Evolutionary conservation across 2,797 vertebrate genomes (phyloP).

Genomic region (Sardinella longiceps): DNA sequence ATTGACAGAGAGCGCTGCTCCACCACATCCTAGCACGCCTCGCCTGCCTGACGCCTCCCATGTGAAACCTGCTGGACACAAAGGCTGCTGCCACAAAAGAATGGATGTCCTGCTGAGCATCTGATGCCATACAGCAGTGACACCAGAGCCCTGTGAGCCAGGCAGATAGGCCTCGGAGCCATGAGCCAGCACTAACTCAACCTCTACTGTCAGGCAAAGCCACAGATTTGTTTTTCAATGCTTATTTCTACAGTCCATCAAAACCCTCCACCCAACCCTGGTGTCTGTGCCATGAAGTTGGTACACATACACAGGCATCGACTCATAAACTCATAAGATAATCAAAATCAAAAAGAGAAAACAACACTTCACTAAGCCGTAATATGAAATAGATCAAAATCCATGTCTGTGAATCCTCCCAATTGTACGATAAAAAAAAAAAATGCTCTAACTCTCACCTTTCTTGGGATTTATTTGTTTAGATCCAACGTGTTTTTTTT

Average conservation of each 20-base stretch:
- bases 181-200: not conserved
- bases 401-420: not conserved
- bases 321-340: not conserved
- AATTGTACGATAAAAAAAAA: not conserved
- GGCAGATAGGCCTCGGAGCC: not conserved
- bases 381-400: not conserved
- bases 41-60: too few species aligned
- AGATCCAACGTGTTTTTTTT: not conserved
- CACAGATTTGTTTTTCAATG: not conserved
- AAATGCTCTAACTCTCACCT: not conserved
- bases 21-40: not conserved
- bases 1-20: too few species aligned
- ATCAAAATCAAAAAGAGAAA: not conserved
- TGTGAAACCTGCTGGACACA: not conserved
- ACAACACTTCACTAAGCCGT: not conserved
- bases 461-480: slow-evolving; percentile 8
- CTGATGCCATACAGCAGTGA: not conserved
- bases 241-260: slow-evolving; percentile 6
- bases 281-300: not conserved
- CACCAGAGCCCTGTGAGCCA: not conserved
- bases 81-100: not conserved
- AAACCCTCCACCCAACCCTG: too few species aligned
- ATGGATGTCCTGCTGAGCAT: not conserved
- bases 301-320: not conserved
- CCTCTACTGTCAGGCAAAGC: not conserved